These are phyloP conservation scores for Cyphotilapia sp. DNA, from an alignment of 2,113 vertebrate species.

Conservation along the genomic window DNA sequence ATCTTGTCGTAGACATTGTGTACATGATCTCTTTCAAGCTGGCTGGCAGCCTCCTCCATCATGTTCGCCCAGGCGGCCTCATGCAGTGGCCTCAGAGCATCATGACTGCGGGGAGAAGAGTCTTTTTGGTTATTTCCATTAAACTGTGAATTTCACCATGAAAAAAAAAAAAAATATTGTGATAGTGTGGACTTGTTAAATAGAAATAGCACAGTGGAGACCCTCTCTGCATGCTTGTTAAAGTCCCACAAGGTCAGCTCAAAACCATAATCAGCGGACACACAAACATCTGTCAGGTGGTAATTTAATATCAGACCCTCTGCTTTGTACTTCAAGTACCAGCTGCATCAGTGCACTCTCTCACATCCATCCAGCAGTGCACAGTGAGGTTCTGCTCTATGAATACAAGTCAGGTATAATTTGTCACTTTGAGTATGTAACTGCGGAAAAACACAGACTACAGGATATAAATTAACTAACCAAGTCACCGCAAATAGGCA, in stretches of 20 bases:
- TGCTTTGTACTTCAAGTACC: background rate
- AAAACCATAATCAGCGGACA: constrained; percentile 5
- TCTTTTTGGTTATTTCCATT: background rate
- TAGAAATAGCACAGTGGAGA: background rate
- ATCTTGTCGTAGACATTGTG: constrained; percentile 77
- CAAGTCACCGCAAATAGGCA: background rate
- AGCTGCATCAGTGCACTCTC: background rate
- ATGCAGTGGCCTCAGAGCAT: constrained; percentile 38
- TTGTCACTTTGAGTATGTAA: background rate
- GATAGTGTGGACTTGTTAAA: background rate
- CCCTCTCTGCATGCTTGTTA: background rate
- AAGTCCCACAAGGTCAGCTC: background rate
- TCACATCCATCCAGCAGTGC: background rate
- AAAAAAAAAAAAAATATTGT: background rate
- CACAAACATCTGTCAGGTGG: background rate
- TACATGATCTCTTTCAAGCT: constrained; percentile 69
- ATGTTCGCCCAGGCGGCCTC: constrained; percentile 22
- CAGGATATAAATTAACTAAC: background rate
- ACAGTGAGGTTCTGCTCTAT: background rate
- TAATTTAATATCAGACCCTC: constrained; percentile 5
- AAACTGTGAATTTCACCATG: background rate
- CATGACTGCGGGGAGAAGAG: constrained; percentile 24
- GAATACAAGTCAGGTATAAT: background rate
- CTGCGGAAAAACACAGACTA: background rate
- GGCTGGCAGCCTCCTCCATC: constrained; percentile 76